Base-by-base conservation (phyloP, 2,113 vertebrate species). In the Vimba vimba region DNA sequence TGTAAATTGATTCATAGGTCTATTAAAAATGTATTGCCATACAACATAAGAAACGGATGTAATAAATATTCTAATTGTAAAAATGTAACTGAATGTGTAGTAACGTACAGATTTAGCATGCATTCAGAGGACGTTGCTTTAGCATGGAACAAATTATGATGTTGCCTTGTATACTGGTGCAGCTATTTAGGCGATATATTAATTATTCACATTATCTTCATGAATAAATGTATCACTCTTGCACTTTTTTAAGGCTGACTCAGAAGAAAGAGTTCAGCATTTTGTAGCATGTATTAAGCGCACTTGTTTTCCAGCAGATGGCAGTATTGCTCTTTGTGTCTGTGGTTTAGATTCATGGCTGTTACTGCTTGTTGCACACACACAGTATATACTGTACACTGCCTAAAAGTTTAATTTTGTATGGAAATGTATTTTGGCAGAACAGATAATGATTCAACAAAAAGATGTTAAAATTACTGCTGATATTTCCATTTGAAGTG, bases 261-360 rank as follows among this genome's bases (percentile, higher is more conserved):
- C 3, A 25, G 4, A n/a, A 15, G 23, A 25, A 6, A n/a, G 45
- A 45, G 30, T 9, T 36, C 33, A 43, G 8, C 1, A 21, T 2
- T 10, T 39, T 71, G 19, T 23, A 5, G 11, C 8, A 15, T 69
- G 3, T 19, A 17, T 17, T 6, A 23, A 68, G 13, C 1, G 17
- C 71, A 33, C 7, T 12, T 50, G 8, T 19, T 55, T 21, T 36
- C 78, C 86, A 82, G 19, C 52, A 87, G 83, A 85, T 45, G 33
- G 78, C 79, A 47, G 45, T 69, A 27, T 82, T 50, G 4, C 10
- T 12, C 52, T 66, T 39, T 36, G 30, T 43, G 36, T 21, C 21
- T 45, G 59, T 36, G 27, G 15, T 74, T 55, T 27, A 55, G 74
- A 50, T 5, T 77, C 27, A 55, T 19, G 25, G 7, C 19, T 39